Conservation (phyloP, 2,113 vertebrate species). For the Dasyurus viverrinus region DNA sequence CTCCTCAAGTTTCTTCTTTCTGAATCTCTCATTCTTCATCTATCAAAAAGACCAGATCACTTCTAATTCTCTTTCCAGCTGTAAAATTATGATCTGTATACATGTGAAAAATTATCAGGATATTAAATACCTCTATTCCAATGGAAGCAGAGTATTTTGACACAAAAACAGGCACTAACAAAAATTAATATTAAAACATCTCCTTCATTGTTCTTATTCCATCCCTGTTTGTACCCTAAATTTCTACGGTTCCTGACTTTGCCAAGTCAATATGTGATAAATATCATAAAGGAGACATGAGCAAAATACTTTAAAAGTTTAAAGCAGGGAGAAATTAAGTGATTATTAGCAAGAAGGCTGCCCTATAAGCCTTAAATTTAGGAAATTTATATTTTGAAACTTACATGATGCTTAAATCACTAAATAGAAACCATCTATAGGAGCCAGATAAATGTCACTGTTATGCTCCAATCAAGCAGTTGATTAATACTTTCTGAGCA, state of each 20-base stretch:
- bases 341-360: background rate
- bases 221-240: background rate
- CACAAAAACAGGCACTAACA: background rate
- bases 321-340: background rate
- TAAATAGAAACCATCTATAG: background rate
- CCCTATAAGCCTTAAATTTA: background rate
- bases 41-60: background rate
- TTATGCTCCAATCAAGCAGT: background rate
- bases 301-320: background rate
- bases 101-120: background rate
- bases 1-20: background rate
- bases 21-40: background rate
- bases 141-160: background rate
- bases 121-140: background rate
- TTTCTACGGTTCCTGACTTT: background rate
- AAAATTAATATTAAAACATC: background rate
- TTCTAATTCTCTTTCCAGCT: background rate
- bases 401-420: background rate
- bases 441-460: background rate
- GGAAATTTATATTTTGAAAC: background rate
- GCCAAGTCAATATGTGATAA: background rate
- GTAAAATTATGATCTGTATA: background rate
- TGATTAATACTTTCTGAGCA: background rate
- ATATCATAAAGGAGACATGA: background rate
- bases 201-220: background rate